Base-by-base conservation (phyloP, 2,888 invertebrate species). In the Coecobrya sp. region DNA sequence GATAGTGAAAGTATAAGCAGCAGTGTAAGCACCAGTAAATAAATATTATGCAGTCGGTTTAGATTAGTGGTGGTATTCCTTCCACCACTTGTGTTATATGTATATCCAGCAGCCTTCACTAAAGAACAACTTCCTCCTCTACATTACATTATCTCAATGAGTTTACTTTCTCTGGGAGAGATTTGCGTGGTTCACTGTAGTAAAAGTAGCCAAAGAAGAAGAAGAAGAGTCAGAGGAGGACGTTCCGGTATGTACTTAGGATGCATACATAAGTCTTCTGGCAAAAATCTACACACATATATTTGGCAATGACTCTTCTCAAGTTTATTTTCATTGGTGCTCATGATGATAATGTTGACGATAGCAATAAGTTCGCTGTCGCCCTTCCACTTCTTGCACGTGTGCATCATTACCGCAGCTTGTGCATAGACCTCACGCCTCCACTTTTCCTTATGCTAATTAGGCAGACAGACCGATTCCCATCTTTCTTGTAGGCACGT, bases 131-230 rank as follows among this genome's bases (percentile, higher is more conserved):
- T 87, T 87, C 76, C 45, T 59, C 42, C 76, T 86, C 45, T 70
- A 87, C 87, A 59, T 76, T 76, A 59, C 55, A 76, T 87, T 76
- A 87, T 76, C 87, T 76, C 87, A 87, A 87, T 86, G 87, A 76
- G 87, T 87, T 87, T 87, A 87, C 87, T 76, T 76, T 55, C 55
- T 27, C 59, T n/a, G 19, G 11, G 76, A 13, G 55, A 55, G 82
- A 82, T 79, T 70, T 86, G 52, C 85, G 42, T 45, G 55, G 22
- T 45, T 70, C 55, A 36, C 10, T 55, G 49, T 19, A 5, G 76
- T 55, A 55, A 81, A 30, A 81, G 82, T 11, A 22, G 59, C 30
- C 62, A 22, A 82, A 27, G 7, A 49, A 52, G 25, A 52, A 52
- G 11, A 42, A 42, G 42, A 62, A 22, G 25, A 3, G 62, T n/a